These are phyloP conservation scores for Dromiciops gliroides DNA, from an alignment of 2,113 vertebrate genomes.

Conservation along the genomic window DNA sequence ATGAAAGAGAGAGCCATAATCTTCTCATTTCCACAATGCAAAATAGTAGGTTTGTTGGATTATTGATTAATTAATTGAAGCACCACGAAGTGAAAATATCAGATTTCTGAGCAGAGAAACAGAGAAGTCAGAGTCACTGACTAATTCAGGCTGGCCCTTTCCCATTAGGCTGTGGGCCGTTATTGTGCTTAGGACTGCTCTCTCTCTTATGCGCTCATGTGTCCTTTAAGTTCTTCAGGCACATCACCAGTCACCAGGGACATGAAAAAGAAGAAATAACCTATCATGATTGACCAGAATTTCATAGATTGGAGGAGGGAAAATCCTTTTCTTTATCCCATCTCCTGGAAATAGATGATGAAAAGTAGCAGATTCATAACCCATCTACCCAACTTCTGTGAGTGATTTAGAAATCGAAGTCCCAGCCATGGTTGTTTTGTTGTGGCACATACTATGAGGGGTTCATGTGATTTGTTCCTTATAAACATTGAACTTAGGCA, in stretches of 20 bases:
- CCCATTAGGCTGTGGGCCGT: neutral
- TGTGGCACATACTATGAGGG: neutral
- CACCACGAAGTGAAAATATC: neutral
- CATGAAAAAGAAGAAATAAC: slow-evolving; percentile 31
- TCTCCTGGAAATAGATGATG: slow-evolving; percentile 37
- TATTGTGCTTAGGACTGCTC: neutral
- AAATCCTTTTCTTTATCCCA: slow-evolving; percentile 26
- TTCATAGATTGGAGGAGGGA: neutral
- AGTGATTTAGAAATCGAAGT: slow-evolving; percentile 28
- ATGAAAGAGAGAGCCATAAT: neutral
- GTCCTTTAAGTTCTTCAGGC: neutral
- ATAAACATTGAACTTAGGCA: neutral
- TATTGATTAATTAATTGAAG: slow-evolving; percentile 21
- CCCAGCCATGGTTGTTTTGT: slow-evolving; percentile 30
- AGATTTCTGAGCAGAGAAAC: slow-evolving; percentile 44
- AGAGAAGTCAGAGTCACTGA: slow-evolving; percentile 17
- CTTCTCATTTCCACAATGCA: neutral
- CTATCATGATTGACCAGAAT: neutral
- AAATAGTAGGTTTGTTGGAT: neutral
- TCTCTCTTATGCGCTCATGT: neutral
- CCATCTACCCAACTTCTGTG: neutral
- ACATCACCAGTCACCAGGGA: neutral
- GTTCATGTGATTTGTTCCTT: neutral
- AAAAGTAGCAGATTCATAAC: slow-evolving; percentile 30
- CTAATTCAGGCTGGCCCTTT: slow-evolving; percentile 20